phyloP scores from a whole-genome alignment of 2,113 vertebrate species.

The Mustela nigripes region DNA sequence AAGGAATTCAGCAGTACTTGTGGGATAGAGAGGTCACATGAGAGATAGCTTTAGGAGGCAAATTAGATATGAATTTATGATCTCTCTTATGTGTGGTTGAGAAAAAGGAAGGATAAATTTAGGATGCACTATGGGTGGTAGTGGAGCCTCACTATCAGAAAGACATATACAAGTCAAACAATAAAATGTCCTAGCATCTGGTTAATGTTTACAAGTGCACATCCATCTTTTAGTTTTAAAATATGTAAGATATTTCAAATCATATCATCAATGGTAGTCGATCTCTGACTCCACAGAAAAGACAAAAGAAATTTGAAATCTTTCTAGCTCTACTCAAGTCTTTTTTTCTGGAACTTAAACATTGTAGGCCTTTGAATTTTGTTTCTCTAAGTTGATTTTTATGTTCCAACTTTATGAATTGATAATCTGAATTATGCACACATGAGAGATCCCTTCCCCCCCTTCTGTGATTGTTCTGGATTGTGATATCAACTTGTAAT shows the following conservation, averaged over 20 bases:
- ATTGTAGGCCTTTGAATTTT: background rate
- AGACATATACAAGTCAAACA: background rate
- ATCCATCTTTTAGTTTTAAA: background rate
- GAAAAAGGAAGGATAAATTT: background rate
- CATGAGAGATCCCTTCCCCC: background rate
- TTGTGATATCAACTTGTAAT: background rate
- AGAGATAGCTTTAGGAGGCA: background rate
- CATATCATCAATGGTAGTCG: background rate
- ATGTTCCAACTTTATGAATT: background rate
- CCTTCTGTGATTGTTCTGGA: background rate
- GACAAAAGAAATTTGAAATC: background rate
- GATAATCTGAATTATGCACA: background rate
- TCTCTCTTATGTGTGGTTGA: background rate
- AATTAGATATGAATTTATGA: background rate
- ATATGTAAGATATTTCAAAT: background rate
- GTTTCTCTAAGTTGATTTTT: background rate
- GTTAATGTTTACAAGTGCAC: background rate
- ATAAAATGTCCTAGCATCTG: background rate
- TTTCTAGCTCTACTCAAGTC: background rate
- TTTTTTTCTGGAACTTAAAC: conserved; percentile 7
- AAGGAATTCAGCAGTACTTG: background rate
- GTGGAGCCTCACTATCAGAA: background rate
- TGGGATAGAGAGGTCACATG: background rate
- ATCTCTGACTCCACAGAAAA: background rate
- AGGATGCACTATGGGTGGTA: background rate